Evolutionary conservation across 2,888 invertebrate genomes (phyloP).

Genomic region (Marasmarcha lunaedactyla): DNA sequence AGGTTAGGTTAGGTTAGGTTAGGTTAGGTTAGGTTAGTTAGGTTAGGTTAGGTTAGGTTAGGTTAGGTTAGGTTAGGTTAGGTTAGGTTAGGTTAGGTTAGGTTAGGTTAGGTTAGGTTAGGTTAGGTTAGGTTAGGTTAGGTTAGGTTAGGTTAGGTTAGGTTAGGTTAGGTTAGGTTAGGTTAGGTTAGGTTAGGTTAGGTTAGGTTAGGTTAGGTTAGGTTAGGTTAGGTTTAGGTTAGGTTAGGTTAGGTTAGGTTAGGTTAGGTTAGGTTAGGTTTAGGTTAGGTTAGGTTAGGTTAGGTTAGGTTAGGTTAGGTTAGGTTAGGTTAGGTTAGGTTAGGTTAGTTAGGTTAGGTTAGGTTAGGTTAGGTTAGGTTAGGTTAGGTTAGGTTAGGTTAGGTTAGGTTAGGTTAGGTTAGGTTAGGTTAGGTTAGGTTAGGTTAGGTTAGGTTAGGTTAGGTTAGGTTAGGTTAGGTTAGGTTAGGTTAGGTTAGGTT

Average conservation of each 20-base stretch:
- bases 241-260: constrained; percentile 11
- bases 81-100: constrained; percentile 15
- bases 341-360: constrained; percentile 14
- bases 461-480: constrained; percentile 11
- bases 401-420: constrained; percentile 4
- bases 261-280: constrained; percentile 9
- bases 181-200: constrained; percentile 9
- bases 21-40: constrained; percentile 12
- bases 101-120: constrained; percentile 15
- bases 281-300: constrained; percentile 8
- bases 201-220: constrained; percentile 10
- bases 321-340: constrained; percentile 15
- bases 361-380: constrained; percentile 13
- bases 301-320: constrained; percentile 14
- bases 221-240: constrained; percentile 12
- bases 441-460: constrained; percentile 11
- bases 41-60: constrained; percentile 7
- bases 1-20: constrained; percentile 14
- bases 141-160: constrained; percentile 7
- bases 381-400: constrained; percentile 8
- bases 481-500: constrained; percentile 11
- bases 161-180: constrained; percentile 7
- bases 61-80: constrained; percentile 14
- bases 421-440: constrained; percentile 6
- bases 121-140: constrained; percentile 13